Conservation (phyloP, 2,888 invertebrate genomes). For the Erebia ligea region DNA sequence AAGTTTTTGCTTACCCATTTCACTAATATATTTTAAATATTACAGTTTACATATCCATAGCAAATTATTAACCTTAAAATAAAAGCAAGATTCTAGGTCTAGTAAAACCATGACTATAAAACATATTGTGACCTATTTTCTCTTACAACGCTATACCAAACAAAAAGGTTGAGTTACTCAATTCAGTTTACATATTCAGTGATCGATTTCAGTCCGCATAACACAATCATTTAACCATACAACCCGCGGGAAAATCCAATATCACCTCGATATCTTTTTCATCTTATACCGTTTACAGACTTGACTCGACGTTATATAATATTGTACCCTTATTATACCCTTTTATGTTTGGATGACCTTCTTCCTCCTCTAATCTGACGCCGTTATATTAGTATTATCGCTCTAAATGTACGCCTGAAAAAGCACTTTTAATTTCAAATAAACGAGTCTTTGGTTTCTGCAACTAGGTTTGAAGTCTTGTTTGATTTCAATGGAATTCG, state of each 20-base stretch:
- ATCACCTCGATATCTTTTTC: background rate
- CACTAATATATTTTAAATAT: background rate
- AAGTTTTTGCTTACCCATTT: background rate
- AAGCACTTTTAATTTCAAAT: no score
- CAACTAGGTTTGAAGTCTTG: no score
- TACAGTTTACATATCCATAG: no score
- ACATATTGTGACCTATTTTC: background rate
- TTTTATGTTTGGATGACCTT: background rate
- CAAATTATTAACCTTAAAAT: no score
- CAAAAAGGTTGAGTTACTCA: conserved; percentile 8
- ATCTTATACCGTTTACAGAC: background rate
- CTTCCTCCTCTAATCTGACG: background rate
- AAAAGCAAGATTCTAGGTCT: no score
- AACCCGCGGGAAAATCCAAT: conserved; percentile 12
- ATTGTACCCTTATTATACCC: background rate
- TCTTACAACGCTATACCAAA: background rate
- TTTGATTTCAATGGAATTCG: no score
- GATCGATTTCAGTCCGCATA: conserved; percentile 10
- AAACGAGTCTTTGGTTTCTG: no score
- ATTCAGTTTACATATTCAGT: conserved; percentile 14
- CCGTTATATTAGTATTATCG: background rate
- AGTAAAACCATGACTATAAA: no score
- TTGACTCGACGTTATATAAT: conserved; percentile 8
- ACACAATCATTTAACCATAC: conserved; percentile 17
- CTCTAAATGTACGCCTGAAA: background rate